Evolutionary conservation across 1,140 invertebrate genomes (phyloP), one percentile per base, ranked within the genome.

Genomic region (Cotesia glomerata): DNA sequence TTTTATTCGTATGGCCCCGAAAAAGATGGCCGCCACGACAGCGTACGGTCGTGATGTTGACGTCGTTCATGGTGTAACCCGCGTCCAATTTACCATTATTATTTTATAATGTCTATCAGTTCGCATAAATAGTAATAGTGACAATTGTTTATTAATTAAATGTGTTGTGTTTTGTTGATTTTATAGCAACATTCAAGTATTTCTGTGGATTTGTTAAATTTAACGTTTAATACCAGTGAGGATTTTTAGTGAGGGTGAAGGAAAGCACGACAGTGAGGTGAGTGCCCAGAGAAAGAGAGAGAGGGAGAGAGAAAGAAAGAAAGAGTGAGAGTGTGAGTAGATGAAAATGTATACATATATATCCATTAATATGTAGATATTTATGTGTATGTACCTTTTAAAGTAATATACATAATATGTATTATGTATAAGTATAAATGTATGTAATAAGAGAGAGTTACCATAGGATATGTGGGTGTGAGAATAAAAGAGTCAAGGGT

Each of bases 1-100:
- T 73, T 70, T 64, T 49, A 59, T 70, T 72, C 70, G 73, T 71
- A 62, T 75, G 69, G 54, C 61, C 70, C 66, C 76, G 78, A 80
- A 83, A 82, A 86, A 87, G 83, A 86, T 86, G 86, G 85, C 85
- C 81, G 85, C 83, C 81, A 80, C 80, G 81, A 83, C 79, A 86
- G 84, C 82, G 84, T 86, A 86, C 84, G 82, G 80, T 86, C 81
- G 82, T 84, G 84, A 84, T 85, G 84, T 85, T 84, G 82, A 84
- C 81, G 84, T 79, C 75, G 77, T 85, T 79, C 69, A 79, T 75
- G 77, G 79, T 84, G 75, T 45, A 73, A 72, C 79, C 75, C 78
- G 78, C 79, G 77, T 83, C 76, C 81, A 78, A 78, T 80, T 77
- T 79, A 78, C 76, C 79, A 81, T 75, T 78, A 79, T 84, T 80